Percentiles rank a stretch among this genome's conserved stretches.
Evolutionary conservation across 2,113 vertebrate species (phyloP).

Genomic region (Ibidorhyncha struthersii): DNA sequence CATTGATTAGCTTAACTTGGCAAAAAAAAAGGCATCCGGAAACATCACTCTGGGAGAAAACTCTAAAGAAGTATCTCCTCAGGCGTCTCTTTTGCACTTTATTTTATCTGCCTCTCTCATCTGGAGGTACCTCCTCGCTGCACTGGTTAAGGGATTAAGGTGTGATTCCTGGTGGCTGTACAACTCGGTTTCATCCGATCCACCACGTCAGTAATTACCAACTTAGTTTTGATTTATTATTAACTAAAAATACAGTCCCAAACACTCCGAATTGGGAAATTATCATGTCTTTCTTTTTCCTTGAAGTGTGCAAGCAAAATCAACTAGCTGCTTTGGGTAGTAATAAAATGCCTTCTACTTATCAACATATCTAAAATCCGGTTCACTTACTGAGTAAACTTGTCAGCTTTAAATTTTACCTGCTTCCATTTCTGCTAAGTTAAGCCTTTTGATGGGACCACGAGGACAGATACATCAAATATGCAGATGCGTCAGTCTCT

Average conservation of each 20-base stretch:
- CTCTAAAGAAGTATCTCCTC: not conserved
- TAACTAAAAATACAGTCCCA: not conserved
- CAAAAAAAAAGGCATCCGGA: not conserved
- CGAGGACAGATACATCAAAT: not conserved
- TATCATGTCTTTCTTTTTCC: not conserved
- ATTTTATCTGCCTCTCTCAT: not conserved
- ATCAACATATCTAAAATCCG: not conserved
- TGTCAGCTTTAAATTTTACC: not conserved
- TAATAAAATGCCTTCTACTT: not conserved
- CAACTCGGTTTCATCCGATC: not conserved
- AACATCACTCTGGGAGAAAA: not conserved
- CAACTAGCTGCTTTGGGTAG: not conserved
- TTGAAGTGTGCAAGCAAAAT: not conserved
- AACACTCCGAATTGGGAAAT: not conserved
- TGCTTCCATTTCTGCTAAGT: not conserved
- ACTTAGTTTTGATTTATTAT: not conserved
- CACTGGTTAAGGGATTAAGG: not conserved
- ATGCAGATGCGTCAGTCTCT: not conserved
- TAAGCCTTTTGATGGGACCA: not conserved
- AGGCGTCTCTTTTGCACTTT: not conserved
- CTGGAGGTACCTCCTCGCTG: not conserved
- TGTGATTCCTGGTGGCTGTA: not conserved
- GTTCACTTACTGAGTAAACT: not conserved
- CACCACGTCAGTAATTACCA: not conserved
- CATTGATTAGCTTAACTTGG: not conserved